Evolutionary conservation across 2,113 vertebrate genomes (phyloP), one percentile per base, ranked within the genome.

Genomic region (Microcebus ravelobensis): DNA sequence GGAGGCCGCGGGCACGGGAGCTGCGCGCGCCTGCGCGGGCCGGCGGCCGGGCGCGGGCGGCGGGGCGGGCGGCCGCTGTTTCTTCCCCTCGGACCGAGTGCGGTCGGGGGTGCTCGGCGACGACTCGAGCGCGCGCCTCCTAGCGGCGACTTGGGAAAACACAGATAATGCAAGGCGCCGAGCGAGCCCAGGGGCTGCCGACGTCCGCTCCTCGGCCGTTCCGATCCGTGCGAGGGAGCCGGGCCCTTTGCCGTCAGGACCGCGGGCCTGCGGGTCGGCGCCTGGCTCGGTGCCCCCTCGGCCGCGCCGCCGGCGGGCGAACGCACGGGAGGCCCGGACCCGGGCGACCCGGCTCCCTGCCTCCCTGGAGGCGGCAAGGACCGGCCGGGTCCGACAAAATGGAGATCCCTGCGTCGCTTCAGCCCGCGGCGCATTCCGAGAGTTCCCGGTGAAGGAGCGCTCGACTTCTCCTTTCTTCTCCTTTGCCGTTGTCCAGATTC

Each of bases 11-110:
- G 57, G 80, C 15, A 4, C 12, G 4, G 21, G 20, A 18, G 83
- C 34, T 7, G 52, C 88, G 48, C 48, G 83, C 97, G 71, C 87
- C 18, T 50, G 83, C 63, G 94, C 83, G 48, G 68, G 29, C 12
- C 13, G 23, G 70, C 23, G 3, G 13, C 48, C 2, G 0, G 42
- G 6, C 70, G 12, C 14, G 3, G 45, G 31, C 27, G 39, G 39
- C 42, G 42, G 42, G 42, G 42, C 42, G 6, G 6, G 42, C 42
- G 42, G 42, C 42, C 1, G 42, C 42, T 45, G 42, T 45, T 45
- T 6, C 7, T 45, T 4, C 42, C 42, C 42, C 42, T 7, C 1
- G 42, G 20, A 23, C 2, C 2, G 14, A 20, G 17, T 8, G 88
- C 36, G 0, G 27, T 4, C 59, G 48, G 34, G 67, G 29, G 29